Evolutionary conservation across 2,888 invertebrate genomes (phyloP).

Genomic region (Caradrina kadenii): DNA sequence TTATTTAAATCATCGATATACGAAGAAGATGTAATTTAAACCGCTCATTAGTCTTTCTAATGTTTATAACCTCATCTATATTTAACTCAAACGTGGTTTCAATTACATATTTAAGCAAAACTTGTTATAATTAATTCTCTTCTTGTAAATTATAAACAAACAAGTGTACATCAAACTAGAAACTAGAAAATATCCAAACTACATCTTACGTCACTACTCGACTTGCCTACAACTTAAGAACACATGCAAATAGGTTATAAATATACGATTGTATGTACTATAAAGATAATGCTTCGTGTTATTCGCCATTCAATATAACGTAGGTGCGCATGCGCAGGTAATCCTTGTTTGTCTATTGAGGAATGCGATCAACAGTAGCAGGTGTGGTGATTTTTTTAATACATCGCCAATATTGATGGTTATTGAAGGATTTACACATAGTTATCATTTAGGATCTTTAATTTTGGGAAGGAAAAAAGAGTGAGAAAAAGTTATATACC

Average conservation of each 20-base stretch:
- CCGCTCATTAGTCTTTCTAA: slow-evolving; percentile 15
- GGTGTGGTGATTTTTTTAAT: too few species aligned
- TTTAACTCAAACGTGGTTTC: slow-evolving; percentile 33
- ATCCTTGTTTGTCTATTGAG: too few species aligned
- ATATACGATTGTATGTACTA: too few species aligned
- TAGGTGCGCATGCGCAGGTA: too few species aligned
- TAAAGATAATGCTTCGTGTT: too few species aligned
- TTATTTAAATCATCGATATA: too few species aligned
- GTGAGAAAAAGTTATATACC: slow-evolving; percentile 69
- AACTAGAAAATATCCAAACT: background rate
- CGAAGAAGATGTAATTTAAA: background rate
- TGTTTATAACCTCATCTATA: slow-evolving; percentile 32
- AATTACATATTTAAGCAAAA: background rate
- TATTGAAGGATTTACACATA: background rate
- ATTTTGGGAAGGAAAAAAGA: slow-evolving; percentile 1
- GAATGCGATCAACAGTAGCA: background rate
- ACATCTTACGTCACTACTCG: too few species aligned
- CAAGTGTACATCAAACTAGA: background rate
- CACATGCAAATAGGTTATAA: too few species aligned
- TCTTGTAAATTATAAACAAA: background rate
- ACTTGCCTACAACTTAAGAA: too few species aligned
- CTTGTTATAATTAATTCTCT: background rate
- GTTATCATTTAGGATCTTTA: background rate
- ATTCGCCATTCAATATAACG: too few species aligned
- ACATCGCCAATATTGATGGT: too few species aligned